These are phyloP conservation scores for Apodemus speciosus DNA, from an alignment of 2,113 vertebrate genomes.

Conservation along the genomic window DNA sequence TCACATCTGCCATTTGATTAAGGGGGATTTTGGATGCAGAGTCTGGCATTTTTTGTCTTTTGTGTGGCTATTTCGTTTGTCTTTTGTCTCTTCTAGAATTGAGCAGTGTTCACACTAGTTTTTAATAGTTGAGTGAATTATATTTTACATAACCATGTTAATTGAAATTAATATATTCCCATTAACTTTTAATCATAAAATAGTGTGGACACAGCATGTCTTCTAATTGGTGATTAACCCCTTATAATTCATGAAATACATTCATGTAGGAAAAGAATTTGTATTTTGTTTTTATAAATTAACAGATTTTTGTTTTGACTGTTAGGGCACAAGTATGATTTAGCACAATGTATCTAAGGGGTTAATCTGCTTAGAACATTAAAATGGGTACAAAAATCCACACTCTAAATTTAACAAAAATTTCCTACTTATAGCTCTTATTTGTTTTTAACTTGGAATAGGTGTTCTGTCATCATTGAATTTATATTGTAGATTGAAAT, in stretches of 20 bases:
- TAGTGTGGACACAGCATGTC: conserved; percentile 90
- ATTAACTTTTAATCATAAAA: conserved; percentile 85
- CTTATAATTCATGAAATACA: conserved; percentile 83
- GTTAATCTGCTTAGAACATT: conserved; percentile 87
- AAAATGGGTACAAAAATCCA: conserved; percentile 90
- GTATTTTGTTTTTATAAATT: conserved; percentile 70
- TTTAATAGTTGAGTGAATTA: conserved; percentile 84
- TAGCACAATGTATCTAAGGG: conserved; percentile 85
- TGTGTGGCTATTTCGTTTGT: conserved; percentile 79
- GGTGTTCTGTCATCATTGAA: conserved; percentile 78
- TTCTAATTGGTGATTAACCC: conserved; percentile 90
- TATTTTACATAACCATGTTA: conserved; percentile 81
- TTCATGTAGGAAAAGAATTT: conserved; percentile 78
- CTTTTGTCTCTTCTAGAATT: conserved; percentile 82
- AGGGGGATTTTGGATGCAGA: conserved; percentile 89
- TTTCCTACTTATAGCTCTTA: conserved; percentile 59
- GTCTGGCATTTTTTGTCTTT: conserved; percentile 85
- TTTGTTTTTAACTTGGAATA: conserved; percentile 77
- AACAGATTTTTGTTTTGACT: conserved; percentile 74
- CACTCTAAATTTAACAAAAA: conserved; percentile 81
- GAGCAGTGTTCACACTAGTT: conserved; percentile 91
- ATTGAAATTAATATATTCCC: conserved; percentile 80
- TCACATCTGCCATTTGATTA: conserved; percentile 96
- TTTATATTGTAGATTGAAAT: conserved; percentile 65
- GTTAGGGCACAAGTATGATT: conserved; percentile 78